Evolutionary conservation across 2,888 invertebrate genomes (phyloP).

Genomic region (Anoplius nigerrimus): DNA sequence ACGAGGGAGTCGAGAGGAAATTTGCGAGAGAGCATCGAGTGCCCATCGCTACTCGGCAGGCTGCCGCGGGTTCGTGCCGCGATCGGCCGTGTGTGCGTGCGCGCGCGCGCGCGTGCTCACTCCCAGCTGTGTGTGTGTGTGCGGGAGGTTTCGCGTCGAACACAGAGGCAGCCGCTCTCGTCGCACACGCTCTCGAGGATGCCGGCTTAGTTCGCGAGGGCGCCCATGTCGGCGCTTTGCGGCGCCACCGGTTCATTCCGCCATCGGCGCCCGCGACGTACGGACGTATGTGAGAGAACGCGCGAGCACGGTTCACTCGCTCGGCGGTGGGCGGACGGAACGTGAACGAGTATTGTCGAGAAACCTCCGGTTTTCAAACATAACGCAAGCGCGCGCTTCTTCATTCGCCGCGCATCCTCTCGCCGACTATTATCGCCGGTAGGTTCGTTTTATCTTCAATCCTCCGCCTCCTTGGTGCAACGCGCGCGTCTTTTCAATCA

Average conservation of each 20-base stretch:
- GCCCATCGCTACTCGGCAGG: background rate
- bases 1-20: no score
- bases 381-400: background rate
- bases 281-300: slow-evolving; percentile 58
- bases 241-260: slow-evolving; percentile 71
- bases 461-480: no score
- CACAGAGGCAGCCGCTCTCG: slow-evolving; percentile 5
- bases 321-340: slow-evolving; percentile 43
- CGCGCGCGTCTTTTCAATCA: background rate
- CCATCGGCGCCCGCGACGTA: slow-evolving; percentile 66
- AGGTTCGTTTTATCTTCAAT: slow-evolving; percentile 6
- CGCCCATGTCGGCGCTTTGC: slow-evolving; percentile 59
- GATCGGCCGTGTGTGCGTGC: slow-evolving; percentile 1
- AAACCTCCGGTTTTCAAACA: slow-evolving; percentile 1
- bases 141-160: background rate
- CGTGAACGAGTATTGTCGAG: slow-evolving; percentile 22
- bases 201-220: slow-evolving; percentile 54
- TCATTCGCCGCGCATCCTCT: no score
- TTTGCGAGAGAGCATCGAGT: no score
- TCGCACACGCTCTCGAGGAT: slow-evolving; percentile 21
- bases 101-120: background rate
- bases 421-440: no score
- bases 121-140: background rate
- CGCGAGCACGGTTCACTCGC: slow-evolving; percentile 36
- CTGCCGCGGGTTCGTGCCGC: background rate